phyloP scores from a whole-genome alignment of 2,888 invertebrate species.

The Pegoplata infirma region DNA sequence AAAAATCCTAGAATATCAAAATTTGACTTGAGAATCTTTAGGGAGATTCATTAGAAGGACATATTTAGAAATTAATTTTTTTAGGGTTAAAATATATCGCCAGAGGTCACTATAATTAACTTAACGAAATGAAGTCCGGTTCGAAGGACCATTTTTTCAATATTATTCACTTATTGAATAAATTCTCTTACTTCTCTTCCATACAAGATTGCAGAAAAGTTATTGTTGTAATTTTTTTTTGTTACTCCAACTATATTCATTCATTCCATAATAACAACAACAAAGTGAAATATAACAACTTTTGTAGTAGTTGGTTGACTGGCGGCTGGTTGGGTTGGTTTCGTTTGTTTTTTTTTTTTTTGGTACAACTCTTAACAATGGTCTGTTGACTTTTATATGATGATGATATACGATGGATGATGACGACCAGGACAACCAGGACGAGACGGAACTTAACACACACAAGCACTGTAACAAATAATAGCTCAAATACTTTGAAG shows the following conservation, averaged over 20 bases:
- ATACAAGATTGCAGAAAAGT: neutral
- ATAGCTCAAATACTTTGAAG: neutral
- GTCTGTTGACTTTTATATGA: slow-evolving; percentile 48
- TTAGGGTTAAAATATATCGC: too few relatives aligned
- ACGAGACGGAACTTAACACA: neutral
- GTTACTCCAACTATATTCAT: slow-evolving; percentile 20
- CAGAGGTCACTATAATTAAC: too few relatives aligned
- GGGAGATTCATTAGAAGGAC: too few relatives aligned
- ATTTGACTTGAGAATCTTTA: too few relatives aligned
- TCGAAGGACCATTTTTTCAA: too few relatives aligned
- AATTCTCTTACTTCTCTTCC: neutral
- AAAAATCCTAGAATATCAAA: too few relatives aligned
- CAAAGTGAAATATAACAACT: slow-evolving; percentile 22
- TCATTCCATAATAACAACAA: slow-evolving; percentile 3
- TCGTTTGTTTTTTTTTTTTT: too few relatives aligned
- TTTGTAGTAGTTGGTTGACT: slow-evolving; percentile 24
- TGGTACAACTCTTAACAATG: slow-evolving; percentile 28
- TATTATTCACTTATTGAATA: neutral
- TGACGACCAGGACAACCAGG: neutral
- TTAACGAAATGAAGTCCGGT: too few relatives aligned
- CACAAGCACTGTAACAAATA: neutral
- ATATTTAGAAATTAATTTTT: neutral
- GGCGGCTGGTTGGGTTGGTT: slow-evolving; percentile 24
- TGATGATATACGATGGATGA: slow-evolving; percentile 20
- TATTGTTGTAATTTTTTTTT: slow-evolving; percentile 12